Conservation (phyloP, 1,140 invertebrate species). For the Penaeus chinensis region DNA sequence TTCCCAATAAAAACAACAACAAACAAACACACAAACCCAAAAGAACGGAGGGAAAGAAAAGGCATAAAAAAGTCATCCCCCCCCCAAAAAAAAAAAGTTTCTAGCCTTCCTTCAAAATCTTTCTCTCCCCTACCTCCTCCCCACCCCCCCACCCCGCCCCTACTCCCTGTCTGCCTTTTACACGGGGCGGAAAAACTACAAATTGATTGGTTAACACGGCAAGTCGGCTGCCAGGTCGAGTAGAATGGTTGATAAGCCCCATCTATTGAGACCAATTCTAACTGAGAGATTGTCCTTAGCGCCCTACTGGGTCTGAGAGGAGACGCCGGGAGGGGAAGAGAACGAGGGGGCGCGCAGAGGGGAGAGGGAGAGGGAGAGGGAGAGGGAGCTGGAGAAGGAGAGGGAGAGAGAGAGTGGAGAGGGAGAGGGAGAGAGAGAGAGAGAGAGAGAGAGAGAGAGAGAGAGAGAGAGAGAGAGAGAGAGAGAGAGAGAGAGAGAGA, state of each 20-base stretch:
- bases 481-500: neutral
- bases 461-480: neutral
- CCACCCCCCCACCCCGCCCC: neutral
- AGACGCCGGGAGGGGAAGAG: neutral
- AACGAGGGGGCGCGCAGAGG: neutral
- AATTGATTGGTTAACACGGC: conserved; percentile 56
- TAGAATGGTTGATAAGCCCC: conserved; percentile 46
- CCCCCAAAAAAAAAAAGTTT: no score
- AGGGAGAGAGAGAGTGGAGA: neutral
- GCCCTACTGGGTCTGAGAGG: conserved; percentile 16
- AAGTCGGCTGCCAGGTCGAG: conserved; percentile 45
- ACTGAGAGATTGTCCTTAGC: conserved; percentile 27
- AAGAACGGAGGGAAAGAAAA: no score
- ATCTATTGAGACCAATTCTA: conserved; percentile 34
- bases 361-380: neutral
- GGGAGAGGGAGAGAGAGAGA: neutral
- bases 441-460: neutral
- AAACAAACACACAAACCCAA: no score
- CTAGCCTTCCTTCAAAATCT: no score
- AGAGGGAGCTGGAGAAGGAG: neutral
- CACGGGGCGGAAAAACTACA: conserved; percentile 31
- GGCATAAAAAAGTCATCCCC: no score
- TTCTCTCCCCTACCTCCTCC: neutral
- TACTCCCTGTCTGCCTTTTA: conserved; percentile 7
- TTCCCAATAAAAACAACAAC: no score